Conservation (phyloP, 2,888 invertebrate species). For the Dascillus cervinus region DNA sequence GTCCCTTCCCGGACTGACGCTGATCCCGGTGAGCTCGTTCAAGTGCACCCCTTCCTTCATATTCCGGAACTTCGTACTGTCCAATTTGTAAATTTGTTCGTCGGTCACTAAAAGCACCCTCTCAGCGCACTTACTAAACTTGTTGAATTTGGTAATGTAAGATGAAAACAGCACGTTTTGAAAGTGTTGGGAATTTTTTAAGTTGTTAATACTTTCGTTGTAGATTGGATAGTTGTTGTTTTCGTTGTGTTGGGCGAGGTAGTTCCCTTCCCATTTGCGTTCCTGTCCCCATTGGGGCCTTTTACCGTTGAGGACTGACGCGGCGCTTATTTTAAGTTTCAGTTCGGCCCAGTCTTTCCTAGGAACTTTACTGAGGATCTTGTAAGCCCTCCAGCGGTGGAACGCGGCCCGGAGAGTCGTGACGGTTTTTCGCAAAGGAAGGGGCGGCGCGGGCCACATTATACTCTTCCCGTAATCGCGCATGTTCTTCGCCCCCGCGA, state of each 20-base stretch:
- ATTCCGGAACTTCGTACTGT: slow-evolving; percentile 76
- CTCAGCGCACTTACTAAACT: slow-evolving; percentile 60
- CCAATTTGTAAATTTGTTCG: slow-evolving; percentile 77
- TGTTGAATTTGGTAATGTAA: slow-evolving; percentile 62
- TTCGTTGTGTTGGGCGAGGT: slow-evolving; percentile 60
- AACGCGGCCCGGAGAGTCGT: slow-evolving; percentile 55
- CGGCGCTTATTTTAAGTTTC: slow-evolving; percentile 69
- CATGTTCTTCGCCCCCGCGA: slow-evolving; percentile 56
- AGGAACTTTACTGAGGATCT: slow-evolving; percentile 75
- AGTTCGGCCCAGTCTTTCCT: slow-evolving; percentile 83
- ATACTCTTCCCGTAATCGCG: slow-evolving; percentile 71
- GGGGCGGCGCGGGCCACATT: slow-evolving; percentile 75
- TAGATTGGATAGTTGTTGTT: slow-evolving; percentile 60
- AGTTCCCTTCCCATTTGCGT: slow-evolving; percentile 79
- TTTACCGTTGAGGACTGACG: slow-evolving; percentile 60
- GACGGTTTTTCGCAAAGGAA: slow-evolving; percentile 56
- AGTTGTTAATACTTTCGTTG: slow-evolving; percentile 57
- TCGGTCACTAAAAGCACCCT: slow-evolving; percentile 86
- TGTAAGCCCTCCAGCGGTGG: slow-evolving; percentile 82
- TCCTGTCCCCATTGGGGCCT: slow-evolving; percentile 66
- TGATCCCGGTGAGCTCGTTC: slow-evolving; percentile 63
- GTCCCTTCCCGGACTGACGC: slow-evolving; percentile 78
- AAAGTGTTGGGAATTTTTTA: slow-evolving; percentile 62
- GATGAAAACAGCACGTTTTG: slow-evolving; percentile 57
- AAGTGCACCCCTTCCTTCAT: slow-evolving; percentile 65